These are phyloP conservation scores for Manis crassicaudata DNA, from an alignment of 2,797 vertebrate genomes.

Conservation along the genomic window DNA sequence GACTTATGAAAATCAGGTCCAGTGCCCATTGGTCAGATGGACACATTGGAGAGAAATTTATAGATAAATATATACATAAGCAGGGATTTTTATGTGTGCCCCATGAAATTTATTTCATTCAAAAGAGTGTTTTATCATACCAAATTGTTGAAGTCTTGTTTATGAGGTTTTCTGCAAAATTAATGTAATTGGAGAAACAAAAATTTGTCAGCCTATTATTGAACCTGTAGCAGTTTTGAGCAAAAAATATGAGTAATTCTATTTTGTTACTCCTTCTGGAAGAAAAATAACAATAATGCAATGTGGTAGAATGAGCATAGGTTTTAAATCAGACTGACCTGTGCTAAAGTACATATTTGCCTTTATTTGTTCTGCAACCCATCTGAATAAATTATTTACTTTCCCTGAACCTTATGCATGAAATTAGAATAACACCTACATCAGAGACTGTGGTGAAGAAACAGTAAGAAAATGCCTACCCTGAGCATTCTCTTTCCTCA, in stretches of 20 bases:
- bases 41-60: not conserved
- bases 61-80: not conserved
- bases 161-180: constrained; percentile 29
- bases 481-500: not conserved
- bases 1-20: not conserved
- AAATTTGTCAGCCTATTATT: not conserved
- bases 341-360: not conserved
- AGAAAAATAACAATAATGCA: not conserved
- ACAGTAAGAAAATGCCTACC: not conserved
- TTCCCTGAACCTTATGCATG: not conserved
- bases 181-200: constrained; percentile 22
- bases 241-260: not conserved
- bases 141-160: not conserved
- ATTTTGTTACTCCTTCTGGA: not conserved
- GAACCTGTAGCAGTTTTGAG: not conserved
- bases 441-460: not conserved
- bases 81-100: not conserved
- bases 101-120: not conserved
- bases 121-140: not conserved
- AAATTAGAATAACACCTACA: not conserved
- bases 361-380: not conserved
- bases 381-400: constrained; percentile 15
- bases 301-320: not conserved
- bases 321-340: constrained; percentile 22
- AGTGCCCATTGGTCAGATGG: not conserved